phyloP scores from a whole-genome alignment of 2,797 vertebrate species.

The Coccyzus lansbergi region DNA sequence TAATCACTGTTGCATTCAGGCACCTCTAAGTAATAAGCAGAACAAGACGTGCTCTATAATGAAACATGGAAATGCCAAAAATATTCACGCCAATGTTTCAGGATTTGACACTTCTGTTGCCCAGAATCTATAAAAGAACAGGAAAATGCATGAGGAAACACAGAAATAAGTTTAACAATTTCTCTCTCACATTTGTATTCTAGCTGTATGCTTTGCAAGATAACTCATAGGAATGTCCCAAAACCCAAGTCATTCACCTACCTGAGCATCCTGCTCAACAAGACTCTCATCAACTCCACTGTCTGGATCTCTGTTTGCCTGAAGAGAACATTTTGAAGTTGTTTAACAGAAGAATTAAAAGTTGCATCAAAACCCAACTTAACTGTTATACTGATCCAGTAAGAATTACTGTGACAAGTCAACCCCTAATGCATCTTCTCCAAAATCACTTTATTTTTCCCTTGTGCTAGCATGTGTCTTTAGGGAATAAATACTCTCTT shows the following conservation, averaged over 20 bases:
- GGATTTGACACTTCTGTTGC: background rate
- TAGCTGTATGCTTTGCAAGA: background rate
- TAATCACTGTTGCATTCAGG: background rate
- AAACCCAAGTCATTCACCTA: constrained; percentile 49
- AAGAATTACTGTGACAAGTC: background rate
- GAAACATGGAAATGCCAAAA: fast-evolving
- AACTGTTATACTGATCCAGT: background rate
- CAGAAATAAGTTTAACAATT: background rate
- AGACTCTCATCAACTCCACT: constrained; percentile 74
- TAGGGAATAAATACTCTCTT: background rate
- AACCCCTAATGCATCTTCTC: background rate
- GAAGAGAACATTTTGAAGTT: background rate
- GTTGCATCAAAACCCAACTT: background rate
- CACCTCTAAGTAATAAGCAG: background rate
- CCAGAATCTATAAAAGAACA: background rate
- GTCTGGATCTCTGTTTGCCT: constrained; percentile 86
- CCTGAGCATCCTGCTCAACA: constrained; percentile 93
- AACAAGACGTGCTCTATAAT: background rate
- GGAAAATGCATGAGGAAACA: background rate
- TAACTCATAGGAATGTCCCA: background rate
- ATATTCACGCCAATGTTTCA: background rate
- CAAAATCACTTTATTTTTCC: background rate
- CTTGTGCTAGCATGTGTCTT: fast-evolving
- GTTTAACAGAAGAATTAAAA: background rate
- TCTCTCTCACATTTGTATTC: background rate